Conservation (phyloP, 2,797 vertebrate species). For the Myripristis murdjan region DNA sequence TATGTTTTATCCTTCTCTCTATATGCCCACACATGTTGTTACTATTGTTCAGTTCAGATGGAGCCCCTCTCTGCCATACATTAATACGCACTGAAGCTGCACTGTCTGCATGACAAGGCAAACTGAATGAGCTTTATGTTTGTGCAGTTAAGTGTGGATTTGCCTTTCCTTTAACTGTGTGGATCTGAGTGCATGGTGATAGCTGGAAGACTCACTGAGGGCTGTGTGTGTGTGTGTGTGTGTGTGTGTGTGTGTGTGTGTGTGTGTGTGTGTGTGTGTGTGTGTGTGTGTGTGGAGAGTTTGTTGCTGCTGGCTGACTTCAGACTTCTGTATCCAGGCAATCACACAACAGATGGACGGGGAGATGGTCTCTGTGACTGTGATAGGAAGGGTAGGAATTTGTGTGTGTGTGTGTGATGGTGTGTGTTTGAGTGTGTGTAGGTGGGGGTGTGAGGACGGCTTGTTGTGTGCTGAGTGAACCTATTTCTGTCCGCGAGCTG, state of each 20-base stretch:
- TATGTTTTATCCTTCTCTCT: background rate
- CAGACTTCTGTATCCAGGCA: constrained; percentile 9
- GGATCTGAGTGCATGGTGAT: constrained; percentile 4
- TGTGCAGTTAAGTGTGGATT: constrained; percentile 45
- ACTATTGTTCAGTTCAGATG: too few species aligned
- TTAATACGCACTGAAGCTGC: background rate
- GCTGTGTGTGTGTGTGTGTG: too few species aligned
- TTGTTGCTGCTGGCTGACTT: background rate
- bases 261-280: constrained; percentile 26
- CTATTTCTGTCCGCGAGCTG: background rate
- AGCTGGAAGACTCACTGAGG: background rate
- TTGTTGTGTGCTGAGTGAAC: background rate
- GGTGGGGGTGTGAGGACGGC: background rate
- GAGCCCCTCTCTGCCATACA: background rate
- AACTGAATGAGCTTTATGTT: constrained; percentile 28
- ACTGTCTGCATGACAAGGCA: constrained; percentile 2
- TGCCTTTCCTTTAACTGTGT: constrained; percentile 30
- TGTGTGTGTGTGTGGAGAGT: constrained; percentile 17
- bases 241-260: constrained; percentile 11
- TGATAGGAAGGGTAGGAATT: background rate
- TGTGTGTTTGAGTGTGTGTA: constrained; percentile 8
- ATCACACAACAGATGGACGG: constrained; percentile 46
- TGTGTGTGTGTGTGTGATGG: constrained; percentile 1
- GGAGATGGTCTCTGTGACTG: constrained; percentile 2
- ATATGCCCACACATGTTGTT: too few species aligned